Percentiles rank a stretch among this genome's conserved stretches.
These are phyloP conservation scores for Chrysolina oricalcia DNA, from an alignment of 2,888 invertebrate genomes.

Conservation along the genomic window DNA sequence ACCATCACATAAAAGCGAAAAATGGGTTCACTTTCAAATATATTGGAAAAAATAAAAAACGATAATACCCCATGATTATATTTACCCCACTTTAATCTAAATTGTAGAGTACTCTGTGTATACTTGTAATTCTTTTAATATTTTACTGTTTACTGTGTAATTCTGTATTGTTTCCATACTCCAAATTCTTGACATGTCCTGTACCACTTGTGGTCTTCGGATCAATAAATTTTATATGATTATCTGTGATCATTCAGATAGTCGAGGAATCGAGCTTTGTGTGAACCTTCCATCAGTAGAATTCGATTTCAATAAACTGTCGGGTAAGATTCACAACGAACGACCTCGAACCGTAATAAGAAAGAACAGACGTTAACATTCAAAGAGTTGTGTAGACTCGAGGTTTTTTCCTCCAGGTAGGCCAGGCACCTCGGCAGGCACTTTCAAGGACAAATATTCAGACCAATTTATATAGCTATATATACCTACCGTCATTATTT, in stretches of 20 bases:
- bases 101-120: no score
- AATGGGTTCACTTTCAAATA: no score
- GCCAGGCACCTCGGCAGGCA: conserved; percentile 45
- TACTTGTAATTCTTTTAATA: no score
- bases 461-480: conserved; percentile 39
- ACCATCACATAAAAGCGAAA: no score
- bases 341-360: conserved; percentile 48
- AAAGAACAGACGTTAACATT: conserved; percentile 48
- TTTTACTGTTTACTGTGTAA: no score
- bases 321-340: conserved; percentile 32
- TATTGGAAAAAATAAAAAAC: no score
- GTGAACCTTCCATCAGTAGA: conserved; percentile 5
- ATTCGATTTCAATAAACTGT: conserved; percentile 2
- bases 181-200: no score
- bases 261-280: neutral
- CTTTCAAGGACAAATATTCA: conserved; percentile 49
- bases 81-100: no score
- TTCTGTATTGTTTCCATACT: no score
- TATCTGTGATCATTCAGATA: neutral
- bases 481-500: conserved; percentile 20
- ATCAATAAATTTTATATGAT: no score
- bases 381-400: conserved; percentile 36
- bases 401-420: conserved; percentile 46
- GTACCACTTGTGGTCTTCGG: no score
- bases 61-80: no score